phyloP scores from a whole-genome alignment of 2,797 vertebrate species.

The Parotocinclus haroldoi region DNA sequence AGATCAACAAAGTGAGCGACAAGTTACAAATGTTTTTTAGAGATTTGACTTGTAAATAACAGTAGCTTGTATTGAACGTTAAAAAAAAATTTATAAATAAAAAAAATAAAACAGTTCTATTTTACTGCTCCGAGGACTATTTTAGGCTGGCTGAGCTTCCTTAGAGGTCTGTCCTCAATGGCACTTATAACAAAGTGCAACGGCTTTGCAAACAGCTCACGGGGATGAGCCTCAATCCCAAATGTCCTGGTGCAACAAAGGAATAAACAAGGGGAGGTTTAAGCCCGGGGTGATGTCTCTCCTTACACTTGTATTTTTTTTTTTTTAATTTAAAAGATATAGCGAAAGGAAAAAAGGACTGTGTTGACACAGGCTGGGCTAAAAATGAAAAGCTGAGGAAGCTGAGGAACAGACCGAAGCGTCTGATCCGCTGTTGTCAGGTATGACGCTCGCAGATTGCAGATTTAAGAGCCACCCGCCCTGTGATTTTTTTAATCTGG shows the following conservation, averaged over 20 bases:
- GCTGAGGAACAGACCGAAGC: slow-evolving; percentile 29
- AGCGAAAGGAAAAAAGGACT: background rate
- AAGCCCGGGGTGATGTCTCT: background rate
- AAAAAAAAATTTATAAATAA: no score
- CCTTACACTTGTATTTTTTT: background rate
- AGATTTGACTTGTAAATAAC: no score
- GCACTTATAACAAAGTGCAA: slow-evolving; percentile 7
- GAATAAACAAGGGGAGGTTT: slow-evolving; percentile 13
- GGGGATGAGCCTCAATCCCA: background rate
- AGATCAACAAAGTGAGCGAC: no score
- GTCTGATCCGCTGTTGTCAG: slow-evolving; percentile 47
- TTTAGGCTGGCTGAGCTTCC: background rate
- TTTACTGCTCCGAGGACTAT: no score
- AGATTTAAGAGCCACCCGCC: no score
- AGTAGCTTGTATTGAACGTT: no score
- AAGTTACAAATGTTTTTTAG: no score
- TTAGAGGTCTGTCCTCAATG: slow-evolving; percentile 3
- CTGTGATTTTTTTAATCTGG: no score
- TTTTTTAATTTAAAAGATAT: background rate
- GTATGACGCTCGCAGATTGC: slow-evolving; percentile 12
- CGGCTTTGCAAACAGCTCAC: background rate
- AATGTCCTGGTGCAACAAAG: slow-evolving; percentile 27
- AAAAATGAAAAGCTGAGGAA: slow-evolving; percentile 10
- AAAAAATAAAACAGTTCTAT: no score
- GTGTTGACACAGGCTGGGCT: background rate